Evolutionary conservation across 2,797 vertebrate species (phyloP).

Genomic region (Alectoris magna): DNA sequence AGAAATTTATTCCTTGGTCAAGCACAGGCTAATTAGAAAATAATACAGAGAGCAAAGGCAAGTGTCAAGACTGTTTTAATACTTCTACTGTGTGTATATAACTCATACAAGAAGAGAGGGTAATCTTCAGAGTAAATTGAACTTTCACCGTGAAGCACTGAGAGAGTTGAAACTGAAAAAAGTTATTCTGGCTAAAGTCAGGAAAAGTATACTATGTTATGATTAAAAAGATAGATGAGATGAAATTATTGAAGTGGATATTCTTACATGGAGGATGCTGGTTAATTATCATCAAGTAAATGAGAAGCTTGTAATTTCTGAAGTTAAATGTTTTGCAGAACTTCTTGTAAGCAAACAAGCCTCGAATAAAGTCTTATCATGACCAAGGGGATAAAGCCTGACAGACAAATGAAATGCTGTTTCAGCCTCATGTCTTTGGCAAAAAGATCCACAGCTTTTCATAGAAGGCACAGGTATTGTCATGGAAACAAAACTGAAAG

Average conservation of each 20-base stretch:
- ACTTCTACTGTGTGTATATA: background rate
- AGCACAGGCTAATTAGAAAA: background rate
- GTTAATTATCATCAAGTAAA: background rate
- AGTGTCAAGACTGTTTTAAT: background rate
- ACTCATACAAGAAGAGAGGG: background rate
- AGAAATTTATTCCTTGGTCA: background rate
- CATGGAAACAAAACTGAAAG: conserved; percentile 61
- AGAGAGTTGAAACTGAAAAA: conserved; percentile 5
- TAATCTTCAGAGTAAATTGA: background rate
- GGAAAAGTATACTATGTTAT: background rate
- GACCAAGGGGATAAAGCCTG: background rate
- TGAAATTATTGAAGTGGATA: background rate
- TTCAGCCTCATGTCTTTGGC: conserved; percentile 4
- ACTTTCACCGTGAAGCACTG: background rate
- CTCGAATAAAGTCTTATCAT: background rate
- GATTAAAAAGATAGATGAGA: background rate
- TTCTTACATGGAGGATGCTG: background rate
- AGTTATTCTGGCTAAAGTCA: background rate
- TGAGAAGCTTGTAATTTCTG: background rate
- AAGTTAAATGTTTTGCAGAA: background rate
- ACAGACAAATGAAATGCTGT: background rate
- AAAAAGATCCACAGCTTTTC: conserved; percentile 28
- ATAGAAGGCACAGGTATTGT: conserved; percentile 49
- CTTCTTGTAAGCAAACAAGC: background rate
- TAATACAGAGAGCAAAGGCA: background rate